Evolutionary conservation across 2,797 vertebrate genomes (phyloP).

Genomic region (Acomys russatus): DNA sequence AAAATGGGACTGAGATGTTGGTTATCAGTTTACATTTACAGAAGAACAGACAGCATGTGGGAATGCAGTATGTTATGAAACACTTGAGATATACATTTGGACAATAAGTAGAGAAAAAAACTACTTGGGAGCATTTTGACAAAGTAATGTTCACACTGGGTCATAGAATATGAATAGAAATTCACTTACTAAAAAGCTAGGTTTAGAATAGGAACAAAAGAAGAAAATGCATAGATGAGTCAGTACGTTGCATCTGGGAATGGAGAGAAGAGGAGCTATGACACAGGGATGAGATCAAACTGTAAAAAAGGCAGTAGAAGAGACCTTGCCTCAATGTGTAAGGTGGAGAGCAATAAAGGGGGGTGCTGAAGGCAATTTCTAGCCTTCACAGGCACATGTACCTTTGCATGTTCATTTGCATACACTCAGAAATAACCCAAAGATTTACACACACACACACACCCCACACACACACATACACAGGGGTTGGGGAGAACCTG

Average conservation of each 20-base stretch:
- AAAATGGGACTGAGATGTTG: not conserved
- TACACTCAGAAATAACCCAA: not conserved
- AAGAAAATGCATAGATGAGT: not conserved
- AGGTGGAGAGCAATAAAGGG: not conserved
- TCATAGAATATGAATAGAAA: slow-evolving; percentile 16
- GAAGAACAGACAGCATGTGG: not conserved
- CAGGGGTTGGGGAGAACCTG: not conserved
- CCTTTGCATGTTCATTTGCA: too few relatives aligned
- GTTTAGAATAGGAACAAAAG: not conserved
- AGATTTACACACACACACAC: not conserved
- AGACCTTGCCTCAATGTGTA: not conserved
- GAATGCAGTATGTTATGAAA: not conserved
- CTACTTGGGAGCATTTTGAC: not conserved
- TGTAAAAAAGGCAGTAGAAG: not conserved
- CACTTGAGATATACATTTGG: not conserved
- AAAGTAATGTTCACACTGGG: not conserved
- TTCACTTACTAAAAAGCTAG: not conserved
- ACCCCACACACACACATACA: not conserved
- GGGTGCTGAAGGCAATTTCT: not conserved
- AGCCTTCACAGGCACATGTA: not conserved
- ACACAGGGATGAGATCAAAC: not conserved
- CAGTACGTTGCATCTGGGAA: not conserved
- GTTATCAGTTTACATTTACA: not conserved
- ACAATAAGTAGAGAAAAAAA: not conserved
- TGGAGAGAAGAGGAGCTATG: not conserved